These are phyloP conservation scores for Cremastinae sp. DNA, from an alignment of 2,888 invertebrate species.

Conservation along the genomic window DNA sequence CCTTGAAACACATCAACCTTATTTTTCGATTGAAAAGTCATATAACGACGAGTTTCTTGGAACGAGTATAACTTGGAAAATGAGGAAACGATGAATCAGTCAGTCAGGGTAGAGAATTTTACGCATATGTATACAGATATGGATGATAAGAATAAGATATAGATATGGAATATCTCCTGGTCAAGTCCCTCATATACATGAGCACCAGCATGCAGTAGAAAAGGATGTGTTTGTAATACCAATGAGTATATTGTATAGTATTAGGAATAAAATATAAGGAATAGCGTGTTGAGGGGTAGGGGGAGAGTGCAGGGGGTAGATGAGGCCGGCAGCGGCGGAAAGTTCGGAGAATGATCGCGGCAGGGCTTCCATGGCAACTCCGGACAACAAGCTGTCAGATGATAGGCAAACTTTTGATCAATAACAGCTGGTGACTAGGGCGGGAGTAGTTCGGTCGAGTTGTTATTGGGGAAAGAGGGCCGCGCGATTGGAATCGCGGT, in stretches of 20 bases:
- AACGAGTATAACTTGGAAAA: too few relatives aligned
- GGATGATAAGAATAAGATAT: not conserved
- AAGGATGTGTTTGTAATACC: too few relatives aligned
- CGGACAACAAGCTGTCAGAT: conserved; percentile 80
- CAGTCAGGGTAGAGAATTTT: conserved; percentile 31
- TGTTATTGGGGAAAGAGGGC: conserved; percentile 61
- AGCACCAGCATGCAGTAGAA: too few relatives aligned
- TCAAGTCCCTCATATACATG: too few relatives aligned
- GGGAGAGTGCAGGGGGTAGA: conserved; percentile 23
- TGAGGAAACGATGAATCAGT: too few relatives aligned
- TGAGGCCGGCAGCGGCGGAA: conserved; percentile 47
- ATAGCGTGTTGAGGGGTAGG: conserved; percentile 22
- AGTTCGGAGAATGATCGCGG: conserved; percentile 76
- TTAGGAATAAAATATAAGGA: too few relatives aligned
- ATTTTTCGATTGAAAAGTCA: too few relatives aligned
- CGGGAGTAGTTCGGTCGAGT: conserved; percentile 62
- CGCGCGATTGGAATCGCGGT: conserved; percentile 49
- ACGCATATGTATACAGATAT: conserved; percentile 3
- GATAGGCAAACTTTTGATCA: conserved; percentile 80
- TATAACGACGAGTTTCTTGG: too few relatives aligned
- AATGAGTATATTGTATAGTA: too few relatives aligned
- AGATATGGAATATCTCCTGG: too few relatives aligned
- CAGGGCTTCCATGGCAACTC: conserved; percentile 78
- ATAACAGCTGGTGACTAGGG: conserved; percentile 78
- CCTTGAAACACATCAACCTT: too few relatives aligned